phyloP scores from a whole-genome alignment of 2,797 vertebrate genomes.

The Protonibea diacanthus region DNA sequence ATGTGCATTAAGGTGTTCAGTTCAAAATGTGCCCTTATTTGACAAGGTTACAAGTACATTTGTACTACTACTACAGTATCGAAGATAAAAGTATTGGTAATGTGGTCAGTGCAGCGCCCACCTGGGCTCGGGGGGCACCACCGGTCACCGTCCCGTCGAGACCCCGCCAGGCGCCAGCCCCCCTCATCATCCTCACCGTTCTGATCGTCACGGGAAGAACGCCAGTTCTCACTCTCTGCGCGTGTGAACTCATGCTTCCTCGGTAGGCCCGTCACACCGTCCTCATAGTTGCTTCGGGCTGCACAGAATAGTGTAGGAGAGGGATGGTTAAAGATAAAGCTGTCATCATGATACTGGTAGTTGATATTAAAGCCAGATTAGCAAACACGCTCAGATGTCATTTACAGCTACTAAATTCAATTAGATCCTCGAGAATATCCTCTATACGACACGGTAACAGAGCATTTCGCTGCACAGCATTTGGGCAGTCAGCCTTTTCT shows the following conservation, averaged over 20 bases:
- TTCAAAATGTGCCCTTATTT: constrained; percentile 3
- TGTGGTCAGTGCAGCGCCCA: constrained; percentile 73
- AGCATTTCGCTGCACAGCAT: no score
- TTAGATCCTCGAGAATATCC: no score
- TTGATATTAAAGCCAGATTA: background rate
- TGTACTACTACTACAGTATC: no score
- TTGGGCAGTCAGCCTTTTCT: no score
- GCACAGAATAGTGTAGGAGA: constrained; percentile 12
- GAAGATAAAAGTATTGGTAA: constrained; percentile 27
- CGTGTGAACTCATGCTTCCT: constrained; percentile 98
- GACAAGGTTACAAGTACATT: constrained; percentile 35
- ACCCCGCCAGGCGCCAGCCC: constrained; percentile 91
- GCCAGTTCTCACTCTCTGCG: constrained; percentile 98
- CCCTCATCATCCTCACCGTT: constrained; percentile 96
- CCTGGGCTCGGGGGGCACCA: constrained; percentile 96
- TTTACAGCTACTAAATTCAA: no score
- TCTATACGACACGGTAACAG: no score
- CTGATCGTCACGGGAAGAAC: constrained; percentile 93
- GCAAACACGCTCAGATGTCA: background rate
- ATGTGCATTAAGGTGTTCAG: background rate
- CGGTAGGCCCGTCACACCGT: constrained; percentile 85
- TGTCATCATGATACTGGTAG: background rate
- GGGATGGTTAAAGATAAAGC: background rate
- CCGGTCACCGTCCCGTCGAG: constrained; percentile 90
- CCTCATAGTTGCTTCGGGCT: constrained; percentile 97